These are phyloP conservation scores for Eilema griseolum DNA, from an alignment of 2,888 invertebrate species.

Conservation along the genomic window DNA sequence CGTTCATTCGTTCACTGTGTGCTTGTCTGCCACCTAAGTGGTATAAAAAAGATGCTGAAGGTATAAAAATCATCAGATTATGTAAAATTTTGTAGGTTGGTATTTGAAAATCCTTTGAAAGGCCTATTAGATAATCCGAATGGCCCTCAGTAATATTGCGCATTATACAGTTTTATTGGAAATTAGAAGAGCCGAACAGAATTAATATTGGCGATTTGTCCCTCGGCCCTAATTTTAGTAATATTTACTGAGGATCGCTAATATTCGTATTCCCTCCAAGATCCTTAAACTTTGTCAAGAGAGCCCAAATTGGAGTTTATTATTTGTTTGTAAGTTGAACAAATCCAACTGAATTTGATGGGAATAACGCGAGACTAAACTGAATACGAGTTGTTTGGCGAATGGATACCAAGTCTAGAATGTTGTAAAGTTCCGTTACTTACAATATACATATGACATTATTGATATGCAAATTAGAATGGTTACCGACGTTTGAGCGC, in stretches of 20 bases:
- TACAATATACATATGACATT: background rate
- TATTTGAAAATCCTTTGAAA: background rate
- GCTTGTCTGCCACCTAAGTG: too few species aligned
- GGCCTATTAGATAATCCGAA: background rate
- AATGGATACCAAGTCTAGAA: conserved; percentile 3
- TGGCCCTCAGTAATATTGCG: background rate
- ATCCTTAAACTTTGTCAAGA: conserved; percentile 1
- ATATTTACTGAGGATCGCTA: background rate
- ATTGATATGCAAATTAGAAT: conserved; percentile 6
- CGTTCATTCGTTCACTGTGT: too few species aligned
- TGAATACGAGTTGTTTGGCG: background rate
- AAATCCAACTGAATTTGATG: background rate
- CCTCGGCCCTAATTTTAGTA: background rate
- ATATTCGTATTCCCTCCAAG: background rate
- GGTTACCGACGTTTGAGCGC: conserved; percentile 2
- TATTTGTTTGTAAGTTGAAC: background rate
- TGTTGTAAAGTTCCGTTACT: conserved; percentile 4
- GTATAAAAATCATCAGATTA: background rate
- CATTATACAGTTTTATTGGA: background rate
- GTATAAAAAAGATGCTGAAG: too few species aligned
- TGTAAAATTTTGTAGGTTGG: too few species aligned
- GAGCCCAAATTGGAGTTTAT: background rate
- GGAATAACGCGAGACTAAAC: background rate
- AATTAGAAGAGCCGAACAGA: background rate
- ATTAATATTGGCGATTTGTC: background rate